Percentiles rank a stretch among this genome's conserved stretches.
Evolutionary conservation across 2,888 invertebrate species (phyloP).

Genomic region (Athetis lepigone): DNA sequence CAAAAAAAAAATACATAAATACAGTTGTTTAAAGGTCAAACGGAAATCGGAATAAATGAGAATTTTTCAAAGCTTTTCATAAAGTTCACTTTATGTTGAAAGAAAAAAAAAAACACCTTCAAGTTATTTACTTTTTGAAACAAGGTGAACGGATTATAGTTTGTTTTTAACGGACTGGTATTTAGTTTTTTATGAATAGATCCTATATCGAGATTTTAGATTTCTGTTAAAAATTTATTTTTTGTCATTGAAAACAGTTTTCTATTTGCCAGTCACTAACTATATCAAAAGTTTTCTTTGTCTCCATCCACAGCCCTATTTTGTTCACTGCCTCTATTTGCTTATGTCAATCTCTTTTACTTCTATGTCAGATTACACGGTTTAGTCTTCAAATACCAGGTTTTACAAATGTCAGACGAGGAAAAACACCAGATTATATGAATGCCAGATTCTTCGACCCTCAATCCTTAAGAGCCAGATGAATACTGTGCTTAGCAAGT

Average conservation of each 20-base stretch:
- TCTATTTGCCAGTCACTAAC: neutral
- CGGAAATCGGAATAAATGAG: slow-evolving; percentile 4
- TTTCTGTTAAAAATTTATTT: neutral
- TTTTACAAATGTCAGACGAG: too few species aligned
- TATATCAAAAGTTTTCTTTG: too few species aligned
- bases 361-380: too few species aligned
- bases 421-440: too few species aligned
- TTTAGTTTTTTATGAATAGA: neutral
- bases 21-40: neutral
- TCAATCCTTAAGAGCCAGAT: too few species aligned
- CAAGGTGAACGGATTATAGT: neutral
- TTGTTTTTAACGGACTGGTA: neutral
- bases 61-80: slow-evolving; percentile 1
- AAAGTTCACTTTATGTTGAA: neutral
- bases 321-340: too few species aligned
- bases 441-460: too few species aligned
- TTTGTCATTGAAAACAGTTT: neutral
- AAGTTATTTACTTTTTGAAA: slow-evolving; percentile 16
- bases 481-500: too few species aligned
- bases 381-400: too few species aligned
- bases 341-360: too few species aligned
- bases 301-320: too few species aligned
- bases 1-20: neutral
- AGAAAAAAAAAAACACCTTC: slow-evolving; percentile 15
- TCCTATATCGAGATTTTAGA: neutral